These are phyloP conservation scores for Drosophila bunnanda DNA, from an alignment of 2,888 invertebrate species.

Conservation along the genomic window DNA sequence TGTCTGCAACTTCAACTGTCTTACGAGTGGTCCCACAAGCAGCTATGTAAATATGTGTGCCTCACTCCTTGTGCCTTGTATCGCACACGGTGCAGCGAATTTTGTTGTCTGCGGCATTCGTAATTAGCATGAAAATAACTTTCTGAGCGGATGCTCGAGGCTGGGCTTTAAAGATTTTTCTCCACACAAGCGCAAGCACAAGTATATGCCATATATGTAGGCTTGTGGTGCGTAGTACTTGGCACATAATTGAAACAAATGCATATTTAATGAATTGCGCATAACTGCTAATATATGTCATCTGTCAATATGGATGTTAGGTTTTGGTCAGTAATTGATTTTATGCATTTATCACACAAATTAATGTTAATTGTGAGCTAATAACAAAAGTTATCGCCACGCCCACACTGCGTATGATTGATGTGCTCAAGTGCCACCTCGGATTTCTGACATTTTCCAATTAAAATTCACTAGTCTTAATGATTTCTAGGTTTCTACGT, in stretches of 20 bases:
- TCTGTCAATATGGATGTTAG: slow-evolving; percentile 59
- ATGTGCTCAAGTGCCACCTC: slow-evolving; percentile 10
- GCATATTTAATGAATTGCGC: slow-evolving; percentile 67
- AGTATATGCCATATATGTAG: neutral
- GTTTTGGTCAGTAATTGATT: slow-evolving; percentile 69
- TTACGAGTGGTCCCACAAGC: slow-evolving; percentile 45
- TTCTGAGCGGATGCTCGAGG: slow-evolving; percentile 29
- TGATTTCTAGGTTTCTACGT: neutral
- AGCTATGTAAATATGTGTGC: neutral
- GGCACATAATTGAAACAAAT: slow-evolving; percentile 69
- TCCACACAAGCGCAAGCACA: slow-evolving; percentile 14
- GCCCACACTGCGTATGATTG: slow-evolving; percentile 39
- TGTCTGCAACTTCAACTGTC: slow-evolving; percentile 60
- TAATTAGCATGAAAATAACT: slow-evolving; percentile 72
- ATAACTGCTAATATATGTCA: slow-evolving; percentile 61
- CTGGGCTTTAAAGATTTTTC: slow-evolving; percentile 57
- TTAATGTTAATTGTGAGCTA: slow-evolving; percentile 71
- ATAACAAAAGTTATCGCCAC: slow-evolving; percentile 56
- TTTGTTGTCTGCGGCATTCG: slow-evolving; percentile 41
- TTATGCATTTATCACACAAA: slow-evolving; percentile 75
- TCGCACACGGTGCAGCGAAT: slow-evolving; percentile 21
- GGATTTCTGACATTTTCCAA: slow-evolving; percentile 10
- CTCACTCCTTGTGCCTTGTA: slow-evolving; percentile 26
- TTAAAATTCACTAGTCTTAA: slow-evolving; percentile 32
- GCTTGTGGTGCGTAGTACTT: neutral